Evolutionary conservation across 64 coral and sea anemone genomes (phyloP), one percentile per base, ranked within the genome.

Genomic region (Orbicella faveolata): DNA sequence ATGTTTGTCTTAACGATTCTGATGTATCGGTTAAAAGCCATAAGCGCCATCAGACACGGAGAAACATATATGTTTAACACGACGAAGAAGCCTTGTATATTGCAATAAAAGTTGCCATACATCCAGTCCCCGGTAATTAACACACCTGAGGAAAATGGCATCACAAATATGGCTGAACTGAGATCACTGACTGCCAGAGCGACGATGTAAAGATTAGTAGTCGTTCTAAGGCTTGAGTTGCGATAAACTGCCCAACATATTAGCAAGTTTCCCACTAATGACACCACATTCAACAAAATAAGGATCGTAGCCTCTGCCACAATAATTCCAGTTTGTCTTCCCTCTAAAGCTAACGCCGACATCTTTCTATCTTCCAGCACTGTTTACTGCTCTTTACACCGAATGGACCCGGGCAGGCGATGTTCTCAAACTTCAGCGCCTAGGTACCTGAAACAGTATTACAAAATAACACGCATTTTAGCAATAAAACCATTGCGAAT

Each of bases 11-110:
- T 94, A 1, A 89, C 87, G 77, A 94, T 94, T 63, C 92, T 88
- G 5, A 94, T 21, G 79, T 94, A 94, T 84, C 92, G 87, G 79
- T 94, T 94, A 62, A 94, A 89, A 17, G 92, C 87, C 33, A 79
- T 89, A 1, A 94, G 57, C 10, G 87, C 73, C 73, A 94, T 94
- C 9, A 89, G 81, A 36, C 88, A 35, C 12, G 92, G 92, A 25
- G 92, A 94, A 36, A 83, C 87, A 12, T 94, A 89, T 7, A 94
- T 84, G 52, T 84, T 84, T 6, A 84, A 78, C 11, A 94, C 75
- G 36, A 79, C 59, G 20, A 90, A 81, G 74, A 94, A 94, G 73
- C 92, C 92, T 33, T 94, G 92, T 30, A 94, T 76, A 13, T 84
- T 94, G 44, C 92, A 94, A 48, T 23, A 44, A 34, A 75, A 19